Percentiles rank a stretch among this genome's conserved stretches.
These are phyloP conservation scores for Matsumyia berberina DNA, from an alignment of 2,888 invertebrate species.

Conservation along the genomic window DNA sequence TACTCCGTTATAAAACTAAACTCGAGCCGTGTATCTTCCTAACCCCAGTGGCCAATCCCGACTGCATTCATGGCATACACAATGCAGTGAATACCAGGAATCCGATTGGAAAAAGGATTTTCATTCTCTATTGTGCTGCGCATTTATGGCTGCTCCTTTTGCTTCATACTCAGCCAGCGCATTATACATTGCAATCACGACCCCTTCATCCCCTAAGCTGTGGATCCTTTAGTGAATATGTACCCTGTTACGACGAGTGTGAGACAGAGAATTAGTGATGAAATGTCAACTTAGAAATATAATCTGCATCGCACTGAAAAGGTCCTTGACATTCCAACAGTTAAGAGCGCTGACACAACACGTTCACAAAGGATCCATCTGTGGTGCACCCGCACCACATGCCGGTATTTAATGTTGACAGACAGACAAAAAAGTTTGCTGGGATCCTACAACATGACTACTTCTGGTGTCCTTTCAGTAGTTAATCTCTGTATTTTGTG, in stretches of 20 bases:
- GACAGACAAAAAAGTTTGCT: background rate
- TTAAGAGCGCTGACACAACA: background rate
- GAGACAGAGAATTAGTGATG: conserved; percentile 45
- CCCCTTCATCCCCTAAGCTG: conserved; percentile 46
- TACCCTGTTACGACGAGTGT: conserved; percentile 14
- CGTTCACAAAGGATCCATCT: conserved; percentile 18
- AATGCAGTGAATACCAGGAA: conserved; percentile 44
- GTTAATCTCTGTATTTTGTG: conserved; percentile 39
- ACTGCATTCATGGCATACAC: conserved; percentile 48
- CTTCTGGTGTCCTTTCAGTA: conserved; percentile 18
- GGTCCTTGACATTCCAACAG: conserved; percentile 18
- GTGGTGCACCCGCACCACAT: background rate
- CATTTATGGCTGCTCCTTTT: conserved; percentile 46
- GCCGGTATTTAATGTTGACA: background rate
- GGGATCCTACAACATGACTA: background rate
- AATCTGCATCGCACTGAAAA: background rate
- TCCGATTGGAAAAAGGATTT: conserved; percentile 50
- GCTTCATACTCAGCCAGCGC: conserved; percentile 33
- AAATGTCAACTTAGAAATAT: conserved; percentile 31
- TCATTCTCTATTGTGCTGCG: conserved; percentile 28
- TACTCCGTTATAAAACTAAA: conserved; percentile 19
- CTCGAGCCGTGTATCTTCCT: conserved; percentile 12
- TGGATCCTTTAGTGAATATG: conserved; percentile 1
- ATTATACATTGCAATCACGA: conserved; percentile 62
- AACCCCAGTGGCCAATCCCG: conserved; percentile 14